phyloP scores from a whole-genome alignment of 2,797 vertebrate species.

The Aulostomus chinensis region DNA sequence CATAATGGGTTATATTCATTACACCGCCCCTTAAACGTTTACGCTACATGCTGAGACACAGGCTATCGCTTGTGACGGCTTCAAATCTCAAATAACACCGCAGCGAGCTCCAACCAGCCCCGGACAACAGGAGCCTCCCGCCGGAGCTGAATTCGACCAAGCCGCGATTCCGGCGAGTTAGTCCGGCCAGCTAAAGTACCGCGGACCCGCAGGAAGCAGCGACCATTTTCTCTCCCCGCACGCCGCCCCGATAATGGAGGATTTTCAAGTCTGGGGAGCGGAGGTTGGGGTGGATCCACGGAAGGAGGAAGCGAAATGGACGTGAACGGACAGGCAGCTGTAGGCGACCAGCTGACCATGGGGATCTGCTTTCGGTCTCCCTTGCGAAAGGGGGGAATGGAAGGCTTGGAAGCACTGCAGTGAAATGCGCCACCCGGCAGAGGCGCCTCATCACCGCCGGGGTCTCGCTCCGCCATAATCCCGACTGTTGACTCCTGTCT shows the following conservation, averaged over 20 bases:
- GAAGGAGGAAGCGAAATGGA: constrained; percentile 81
- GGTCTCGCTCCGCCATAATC: constrained; percentile 76
- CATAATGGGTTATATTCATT: constrained; percentile 84
- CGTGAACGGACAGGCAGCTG: constrained; percentile 80
- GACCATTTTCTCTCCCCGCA: constrained; percentile 68
- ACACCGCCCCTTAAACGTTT: constrained; percentile 88
- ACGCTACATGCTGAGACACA: constrained; percentile 84
- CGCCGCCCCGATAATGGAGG: constrained; percentile 73
- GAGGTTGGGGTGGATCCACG: constrained; percentile 82
- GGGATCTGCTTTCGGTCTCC: constrained; percentile 84
- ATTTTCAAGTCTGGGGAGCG: constrained; percentile 54
- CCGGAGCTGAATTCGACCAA: no score
- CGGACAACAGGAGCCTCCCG: constrained; percentile 47
- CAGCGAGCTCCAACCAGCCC: constrained; percentile 74
- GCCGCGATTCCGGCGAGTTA: no score
- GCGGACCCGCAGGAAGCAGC: constrained; percentile 43
- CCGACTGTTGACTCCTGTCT: constrained; percentile 8
- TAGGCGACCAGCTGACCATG: constrained; percentile 87
- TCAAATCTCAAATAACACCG: constrained; percentile 87
- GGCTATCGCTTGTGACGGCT: constrained; percentile 84
- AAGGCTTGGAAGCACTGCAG: constrained; percentile 78
- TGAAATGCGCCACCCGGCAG: constrained; percentile 80
- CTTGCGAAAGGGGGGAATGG: constrained; percentile 79
- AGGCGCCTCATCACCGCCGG: constrained; percentile 76
- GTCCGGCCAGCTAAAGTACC: no score